Evolutionary conservation across 2,888 invertebrate genomes (phyloP).

Genomic region (Drosophila fulvimacula): DNA sequence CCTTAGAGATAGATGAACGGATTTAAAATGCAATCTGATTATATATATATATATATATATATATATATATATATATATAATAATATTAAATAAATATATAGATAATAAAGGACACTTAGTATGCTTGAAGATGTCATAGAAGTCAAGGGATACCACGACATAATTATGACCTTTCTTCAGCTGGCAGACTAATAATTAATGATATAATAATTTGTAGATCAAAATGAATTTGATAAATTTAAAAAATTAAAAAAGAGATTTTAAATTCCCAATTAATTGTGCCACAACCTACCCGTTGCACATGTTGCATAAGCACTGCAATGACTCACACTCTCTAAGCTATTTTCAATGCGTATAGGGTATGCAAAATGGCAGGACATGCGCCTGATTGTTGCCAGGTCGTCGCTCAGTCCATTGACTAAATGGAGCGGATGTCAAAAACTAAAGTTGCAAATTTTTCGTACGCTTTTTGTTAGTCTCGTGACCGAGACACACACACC

Average conservation of each 20-base stretch:
- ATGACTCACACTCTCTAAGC: neutral
- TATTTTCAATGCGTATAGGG: neutral
- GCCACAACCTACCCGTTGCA: neutral
- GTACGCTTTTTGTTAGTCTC: constrained; percentile 45
- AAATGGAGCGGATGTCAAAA: constrained; percentile 78
- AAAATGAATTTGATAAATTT: no score
- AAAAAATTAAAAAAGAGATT: no score
- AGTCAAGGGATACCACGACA: no score
- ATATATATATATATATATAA: no score
- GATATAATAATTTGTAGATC: no score
- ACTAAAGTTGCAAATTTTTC: constrained; percentile 70
- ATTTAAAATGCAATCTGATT: neutral
- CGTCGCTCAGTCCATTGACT: constrained; percentile 70
- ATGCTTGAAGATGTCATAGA: no score
- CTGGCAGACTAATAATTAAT: no score
- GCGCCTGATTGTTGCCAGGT: constrained; percentile 75
- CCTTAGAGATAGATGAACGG: neutral
- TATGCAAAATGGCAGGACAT: constrained; percentile 47
- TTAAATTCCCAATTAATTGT: no score
- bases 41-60: neutral
- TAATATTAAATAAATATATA: neutral
- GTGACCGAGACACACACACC: constrained; percentile 16
- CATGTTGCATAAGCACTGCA: neutral
- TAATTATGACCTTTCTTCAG: no score
- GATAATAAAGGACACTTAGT: neutral